phyloP scores from a whole-genome alignment of 2,113 vertebrate species.

The Paradoxurus hermaphroditus region DNA sequence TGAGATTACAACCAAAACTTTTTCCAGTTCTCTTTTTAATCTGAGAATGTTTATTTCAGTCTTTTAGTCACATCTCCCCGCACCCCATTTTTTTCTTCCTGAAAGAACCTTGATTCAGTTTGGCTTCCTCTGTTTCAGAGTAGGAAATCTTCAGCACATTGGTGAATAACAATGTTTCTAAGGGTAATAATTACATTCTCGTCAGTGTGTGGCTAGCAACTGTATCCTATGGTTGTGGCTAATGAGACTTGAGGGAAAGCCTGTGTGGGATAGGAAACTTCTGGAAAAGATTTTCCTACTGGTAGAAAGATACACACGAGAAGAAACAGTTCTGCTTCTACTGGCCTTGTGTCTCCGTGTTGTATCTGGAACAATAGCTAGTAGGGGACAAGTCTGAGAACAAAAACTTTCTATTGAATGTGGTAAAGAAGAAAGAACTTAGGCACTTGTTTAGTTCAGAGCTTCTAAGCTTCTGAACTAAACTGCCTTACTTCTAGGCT shows the following conservation, averaged over 20 bases:
- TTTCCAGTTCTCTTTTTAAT: background rate
- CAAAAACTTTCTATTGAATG: background rate
- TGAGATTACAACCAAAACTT: background rate
- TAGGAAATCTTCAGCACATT: background rate
- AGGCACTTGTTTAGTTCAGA: background rate
- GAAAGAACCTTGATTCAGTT: background rate
- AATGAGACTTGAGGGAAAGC: background rate
- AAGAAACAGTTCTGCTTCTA: background rate
- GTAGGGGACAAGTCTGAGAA: background rate
- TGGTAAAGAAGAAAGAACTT: background rate
- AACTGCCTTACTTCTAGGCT: background rate
- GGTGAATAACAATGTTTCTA: background rate
- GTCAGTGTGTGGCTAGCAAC: background rate
- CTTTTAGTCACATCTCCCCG: background rate
- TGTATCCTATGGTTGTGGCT: background rate
- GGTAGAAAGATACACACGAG: background rate
- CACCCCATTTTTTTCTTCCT: background rate
- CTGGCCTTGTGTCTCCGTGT: background rate
- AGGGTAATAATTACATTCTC: background rate
- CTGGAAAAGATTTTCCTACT: slow-evolving; percentile 8
- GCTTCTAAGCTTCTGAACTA: background rate
- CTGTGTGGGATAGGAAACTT: background rate
- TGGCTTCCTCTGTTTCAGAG: background rate
- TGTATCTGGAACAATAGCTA: background rate
- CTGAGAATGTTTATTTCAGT: background rate